A percentile compares a stretch with the other conserved stretches of the same genome.
Evolutionary conservation across 2,888 invertebrate species (phyloP).

Genomic region (Spodoptera exigua): DNA sequence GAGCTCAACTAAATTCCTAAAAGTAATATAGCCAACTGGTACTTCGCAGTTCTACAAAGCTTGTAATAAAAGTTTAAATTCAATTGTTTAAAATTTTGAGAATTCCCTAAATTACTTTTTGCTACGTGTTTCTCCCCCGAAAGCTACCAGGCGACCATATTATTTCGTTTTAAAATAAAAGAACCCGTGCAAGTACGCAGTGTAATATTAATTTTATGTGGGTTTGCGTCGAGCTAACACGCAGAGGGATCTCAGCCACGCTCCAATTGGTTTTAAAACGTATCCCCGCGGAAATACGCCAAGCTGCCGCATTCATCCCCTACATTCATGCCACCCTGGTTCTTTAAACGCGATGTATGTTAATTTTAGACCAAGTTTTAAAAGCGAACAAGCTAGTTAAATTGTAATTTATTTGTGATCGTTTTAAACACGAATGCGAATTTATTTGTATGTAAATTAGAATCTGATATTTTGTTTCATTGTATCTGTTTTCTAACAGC

Average conservation of each 20-base stretch:
- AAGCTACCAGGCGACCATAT: constrained; percentile 11
- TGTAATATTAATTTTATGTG: constrained; percentile 36
- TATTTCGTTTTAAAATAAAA: constrained; percentile 15
- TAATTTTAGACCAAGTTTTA: constrained; percentile 26
- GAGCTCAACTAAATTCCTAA: too few relatives aligned
- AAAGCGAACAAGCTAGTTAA: neutral
- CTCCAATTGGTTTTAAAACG: constrained; percentile 59
- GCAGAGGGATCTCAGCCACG: constrained; percentile 46
- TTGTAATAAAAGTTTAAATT: too few relatives aligned
- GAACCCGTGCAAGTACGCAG: constrained; percentile 6
- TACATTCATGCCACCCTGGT: constrained; percentile 42
- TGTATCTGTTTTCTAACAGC: neutral
- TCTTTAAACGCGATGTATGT: constrained; percentile 20
- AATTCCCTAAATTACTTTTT: too few relatives aligned
- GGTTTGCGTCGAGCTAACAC: constrained; percentile 33
- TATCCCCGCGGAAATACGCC: constrained; percentile 48
- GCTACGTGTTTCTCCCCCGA: neutral
- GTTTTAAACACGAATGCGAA: too few relatives aligned
- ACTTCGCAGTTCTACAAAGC: neutral
- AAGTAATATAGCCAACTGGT: too few relatives aligned
- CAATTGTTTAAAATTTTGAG: too few relatives aligned
- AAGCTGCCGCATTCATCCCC: constrained; percentile 34
- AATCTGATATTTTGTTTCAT: too few relatives aligned
- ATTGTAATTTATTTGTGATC: neutral
- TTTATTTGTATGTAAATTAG: too few relatives aligned